A percentile compares a stretch with the other conserved stretches of the same genome.
Evolutionary conservation across 2,113 vertebrate genomes (phyloP).

Genomic region (Tragelaphus scriptus): DNA sequence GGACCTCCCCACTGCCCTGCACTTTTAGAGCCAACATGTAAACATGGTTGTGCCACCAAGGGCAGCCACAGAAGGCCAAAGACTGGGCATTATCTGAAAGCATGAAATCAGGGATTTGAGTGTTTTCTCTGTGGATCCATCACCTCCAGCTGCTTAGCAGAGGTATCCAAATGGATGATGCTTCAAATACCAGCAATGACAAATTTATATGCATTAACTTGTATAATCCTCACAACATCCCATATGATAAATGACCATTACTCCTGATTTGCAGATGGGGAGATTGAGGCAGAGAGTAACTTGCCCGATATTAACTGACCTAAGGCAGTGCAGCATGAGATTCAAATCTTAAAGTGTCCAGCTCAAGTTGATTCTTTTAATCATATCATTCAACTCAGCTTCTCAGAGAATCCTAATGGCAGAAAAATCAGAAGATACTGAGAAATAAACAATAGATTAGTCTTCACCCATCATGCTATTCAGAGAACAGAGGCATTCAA

Average conservation of each 20-base stretch:
- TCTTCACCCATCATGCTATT: no score
- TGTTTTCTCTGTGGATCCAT: not conserved
- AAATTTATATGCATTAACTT: not conserved
- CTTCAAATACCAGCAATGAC: not conserved
- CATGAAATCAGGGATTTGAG: not conserved
- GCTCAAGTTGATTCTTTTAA: not conserved
- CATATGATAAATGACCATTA: not conserved
- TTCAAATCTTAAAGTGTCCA: not conserved
- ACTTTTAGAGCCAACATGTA: not conserved
- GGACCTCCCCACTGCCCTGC: no score
- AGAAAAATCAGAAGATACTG: not conserved
- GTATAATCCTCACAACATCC: not conserved
- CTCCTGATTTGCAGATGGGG: not conserved
- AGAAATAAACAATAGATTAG: not conserved
- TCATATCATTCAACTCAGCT: not conserved
- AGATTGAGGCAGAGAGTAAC: not conserved
- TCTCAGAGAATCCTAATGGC: not conserved
- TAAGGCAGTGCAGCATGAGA: not conserved
- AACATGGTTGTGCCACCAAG: rapidly evolving
- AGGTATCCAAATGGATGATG: not conserved
- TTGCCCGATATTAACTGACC: not conserved
- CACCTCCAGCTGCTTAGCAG: not conserved
- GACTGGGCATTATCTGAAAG: not conserved
- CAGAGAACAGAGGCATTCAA: no score
- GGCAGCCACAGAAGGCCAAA: rapidly evolving